Evolutionary conservation across 35 echinoderm and acorn worm genomes (phyloP).

Genomic region (Stichopus chloronotus): DNA sequence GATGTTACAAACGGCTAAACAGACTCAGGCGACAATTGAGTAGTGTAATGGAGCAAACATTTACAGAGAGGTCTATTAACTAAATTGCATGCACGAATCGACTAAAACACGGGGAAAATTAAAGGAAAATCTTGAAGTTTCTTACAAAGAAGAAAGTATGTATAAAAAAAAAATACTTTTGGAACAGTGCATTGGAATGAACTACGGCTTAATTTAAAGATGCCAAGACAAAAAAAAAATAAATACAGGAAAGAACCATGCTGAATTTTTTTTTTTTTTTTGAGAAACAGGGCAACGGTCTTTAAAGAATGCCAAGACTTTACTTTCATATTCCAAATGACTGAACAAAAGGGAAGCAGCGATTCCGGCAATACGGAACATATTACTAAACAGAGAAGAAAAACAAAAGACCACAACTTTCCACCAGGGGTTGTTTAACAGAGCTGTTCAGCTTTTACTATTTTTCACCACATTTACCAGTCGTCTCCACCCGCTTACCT

Average conservation of each 20-base stretch:
- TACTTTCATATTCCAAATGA: not conserved
- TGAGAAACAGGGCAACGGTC: not conserved
- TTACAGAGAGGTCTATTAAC: slow-evolving; percentile 27
- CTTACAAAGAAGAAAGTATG: not conserved
- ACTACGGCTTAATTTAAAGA: not conserved
- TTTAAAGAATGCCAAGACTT: not conserved
- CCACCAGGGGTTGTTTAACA: too few relatives aligned
- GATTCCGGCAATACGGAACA: too few relatives aligned
- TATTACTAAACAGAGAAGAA: too few relatives aligned
- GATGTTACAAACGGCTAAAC: slow-evolving; percentile 30
- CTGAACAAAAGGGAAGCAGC: not conserved
- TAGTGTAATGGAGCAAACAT: slow-evolving; percentile 39
- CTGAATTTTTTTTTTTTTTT: not conserved
- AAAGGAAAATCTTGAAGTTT: not conserved
- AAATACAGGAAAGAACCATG: not conserved
- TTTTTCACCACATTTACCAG: too few relatives aligned
- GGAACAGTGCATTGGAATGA: not conserved
- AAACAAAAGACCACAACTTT: too few relatives aligned
- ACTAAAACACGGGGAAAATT: not conserved
- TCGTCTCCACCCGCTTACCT: too few relatives aligned
- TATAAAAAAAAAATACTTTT: not conserved
- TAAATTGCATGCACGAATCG: slow-evolving; percentile 36
- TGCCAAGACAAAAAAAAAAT: not conserved
- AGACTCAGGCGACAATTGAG: slow-evolving; percentile 44
- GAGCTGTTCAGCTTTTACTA: too few relatives aligned